Base-by-base conservation (phyloP, 2,888 invertebrate species). In the Anoplius nigerrimus region DNA sequence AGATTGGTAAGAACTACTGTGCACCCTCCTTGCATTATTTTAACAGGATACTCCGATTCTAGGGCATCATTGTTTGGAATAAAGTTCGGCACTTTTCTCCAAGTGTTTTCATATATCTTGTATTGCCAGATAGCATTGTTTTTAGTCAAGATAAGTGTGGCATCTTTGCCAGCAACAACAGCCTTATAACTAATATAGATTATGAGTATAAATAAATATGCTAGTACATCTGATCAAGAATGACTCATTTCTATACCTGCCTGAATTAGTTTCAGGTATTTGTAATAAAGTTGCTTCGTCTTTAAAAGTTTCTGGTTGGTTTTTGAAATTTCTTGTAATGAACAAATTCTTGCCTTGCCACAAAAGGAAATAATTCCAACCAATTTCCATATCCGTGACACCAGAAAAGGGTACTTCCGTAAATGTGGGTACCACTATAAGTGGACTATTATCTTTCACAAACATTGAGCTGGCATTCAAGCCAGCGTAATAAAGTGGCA, bases 341-440 rank as follows among this genome's bases (percentile, higher is more conserved):
- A 80, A 86, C 2, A 88, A 66, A 22, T 84, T 69, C 2, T 59
- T 66, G 18, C 74, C 72, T 66, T 79, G 81, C 86, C 86, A 86
- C 11, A 88, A 13, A 6, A 88, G 80, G 62, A 86, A 79, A 67
- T 87, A 88, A 74, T 85, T 83, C 88, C 88, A 88, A 21, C 85
- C 86, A 55, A 88, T 85, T 70, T 85, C 84, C 52, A 88, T 74
- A 34, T 81, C 77, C 0, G 81, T 82, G 5, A 84, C 56, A 45
- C 71, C 75, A 21, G 80, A 54, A 64, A 81, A 80, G 43, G 72
- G 60, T 34, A 87, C 60, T 66, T 71, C 55, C 4, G 78, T 77
- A 21, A 86, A 85, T 6, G 74, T 59, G 63, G 84, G 79, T 63
- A 81, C 58, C 0, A 68, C 48, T 3, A 77, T 63, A 6, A 61